Conservation (phyloP, 2,113 vertebrate genomes). For the Barbus barbus region DNA sequence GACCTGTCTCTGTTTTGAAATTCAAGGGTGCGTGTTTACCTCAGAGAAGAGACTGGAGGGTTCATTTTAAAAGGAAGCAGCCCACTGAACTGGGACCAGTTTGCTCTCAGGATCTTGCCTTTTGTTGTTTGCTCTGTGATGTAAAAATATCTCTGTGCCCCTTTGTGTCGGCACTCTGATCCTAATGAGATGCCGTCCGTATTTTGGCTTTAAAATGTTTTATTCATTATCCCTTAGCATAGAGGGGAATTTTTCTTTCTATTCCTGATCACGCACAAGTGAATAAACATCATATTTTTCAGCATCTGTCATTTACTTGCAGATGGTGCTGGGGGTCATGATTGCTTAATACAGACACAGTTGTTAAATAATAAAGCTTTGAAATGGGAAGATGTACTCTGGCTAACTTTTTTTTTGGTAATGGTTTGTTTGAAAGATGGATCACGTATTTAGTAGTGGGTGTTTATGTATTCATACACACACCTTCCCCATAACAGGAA, state of each 20-base stretch:
- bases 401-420: neutral
- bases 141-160: slow-evolving; percentile 54
- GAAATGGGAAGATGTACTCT: neutral
- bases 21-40: slow-evolving; percentile 26
- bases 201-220: slow-evolving; percentile 52
- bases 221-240: slow-evolving; percentile 47
- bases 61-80: slow-evolving; percentile 22
- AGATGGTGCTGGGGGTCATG: slow-evolving; percentile 12
- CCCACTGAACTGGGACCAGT: slow-evolving; percentile 50
- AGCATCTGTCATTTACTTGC: slow-evolving; percentile 23
- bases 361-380: slow-evolving; percentile 20
- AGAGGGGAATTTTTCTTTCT: slow-evolving; percentile 38
- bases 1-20: slow-evolving; percentile 24
- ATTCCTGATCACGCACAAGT: slow-evolving; percentile 18
- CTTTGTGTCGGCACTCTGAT: slow-evolving; percentile 48
- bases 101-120: slow-evolving; percentile 47
- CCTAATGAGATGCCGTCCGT: slow-evolving; percentile 42
- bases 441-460: neutral
- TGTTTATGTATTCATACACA: neutral
- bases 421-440: slow-evolving; percentile 4
- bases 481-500: neutral
- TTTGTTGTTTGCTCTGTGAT: slow-evolving; percentile 48
- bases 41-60: slow-evolving; percentile 4
- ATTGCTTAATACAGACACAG: neutral
- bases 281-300: slow-evolving; percentile 18